Percentiles rank a stretch among this genome's conserved stretches.
Evolutionary conservation across 2,113 vertebrate genomes (phyloP).

Genomic region (Calidris pygmaea): DNA sequence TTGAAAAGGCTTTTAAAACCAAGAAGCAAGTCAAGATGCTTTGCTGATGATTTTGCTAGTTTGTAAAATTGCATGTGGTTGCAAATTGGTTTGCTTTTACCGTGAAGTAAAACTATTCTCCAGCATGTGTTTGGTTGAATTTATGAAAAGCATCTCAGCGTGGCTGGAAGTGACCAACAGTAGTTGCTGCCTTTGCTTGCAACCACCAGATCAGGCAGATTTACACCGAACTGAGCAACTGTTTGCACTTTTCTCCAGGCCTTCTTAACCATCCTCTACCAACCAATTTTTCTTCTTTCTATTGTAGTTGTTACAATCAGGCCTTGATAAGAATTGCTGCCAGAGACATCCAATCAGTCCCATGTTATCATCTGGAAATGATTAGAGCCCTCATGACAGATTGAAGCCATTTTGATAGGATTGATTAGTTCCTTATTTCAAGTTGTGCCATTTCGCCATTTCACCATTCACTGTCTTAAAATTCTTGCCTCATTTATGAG

Average conservation of each 20-base stretch:
- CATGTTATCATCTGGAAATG: conserved; percentile 80
- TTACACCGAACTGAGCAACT: neutral
- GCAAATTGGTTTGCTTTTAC: conserved; percentile 23
- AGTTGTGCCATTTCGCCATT: conserved; percentile 74
- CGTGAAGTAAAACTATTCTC: neutral
- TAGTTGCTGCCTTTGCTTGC: neutral
- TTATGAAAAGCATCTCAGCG: neutral
- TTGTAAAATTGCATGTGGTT: neutral
- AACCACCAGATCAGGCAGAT: neutral
- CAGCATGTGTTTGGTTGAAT: neutral
- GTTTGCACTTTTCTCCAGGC: neutral
- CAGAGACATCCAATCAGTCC: conserved; percentile 61
- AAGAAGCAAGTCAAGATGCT: conserved; percentile 27
- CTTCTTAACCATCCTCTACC: conserved; percentile 9
- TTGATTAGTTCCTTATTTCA: conserved; percentile 87
- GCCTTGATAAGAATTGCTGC: conserved; percentile 48
- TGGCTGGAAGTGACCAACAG: conserved; percentile 5
- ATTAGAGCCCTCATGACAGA: conserved; percentile 80
- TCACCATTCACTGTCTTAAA: conserved; percentile 63
- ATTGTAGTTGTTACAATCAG: conserved; percentile 34
- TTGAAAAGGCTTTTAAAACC: conserved; percentile 41
- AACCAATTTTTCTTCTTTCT: conserved; percentile 24
- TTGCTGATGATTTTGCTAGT: conserved; percentile 12
- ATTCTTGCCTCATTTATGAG: conserved; percentile 65
- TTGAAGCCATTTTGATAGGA: conserved; percentile 86